Conservation (phyloP, 2,113 vertebrate genomes). For the Gavialis gangeticus region DNA sequence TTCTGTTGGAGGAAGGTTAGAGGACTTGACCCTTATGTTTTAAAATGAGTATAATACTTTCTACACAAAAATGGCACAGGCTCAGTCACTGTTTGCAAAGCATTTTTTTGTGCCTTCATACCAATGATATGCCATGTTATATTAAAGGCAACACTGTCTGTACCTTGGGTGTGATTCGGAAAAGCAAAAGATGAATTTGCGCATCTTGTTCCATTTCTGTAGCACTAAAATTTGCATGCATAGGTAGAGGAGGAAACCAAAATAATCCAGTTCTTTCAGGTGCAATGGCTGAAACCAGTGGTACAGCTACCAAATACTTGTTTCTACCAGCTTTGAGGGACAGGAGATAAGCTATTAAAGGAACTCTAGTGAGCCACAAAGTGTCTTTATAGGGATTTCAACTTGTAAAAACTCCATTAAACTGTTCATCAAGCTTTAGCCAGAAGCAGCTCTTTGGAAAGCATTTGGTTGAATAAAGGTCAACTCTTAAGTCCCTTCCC, state of each 20-base stretch:
- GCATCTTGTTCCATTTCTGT: accelerated
- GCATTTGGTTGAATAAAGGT: background rate
- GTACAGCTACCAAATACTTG: background rate
- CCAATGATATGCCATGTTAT: background rate
- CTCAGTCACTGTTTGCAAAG: background rate
- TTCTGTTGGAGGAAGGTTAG: background rate
- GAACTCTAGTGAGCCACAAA: background rate
- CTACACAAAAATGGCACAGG: background rate
- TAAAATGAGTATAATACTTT: background rate
- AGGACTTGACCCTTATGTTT: background rate
- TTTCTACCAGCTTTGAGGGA: background rate
- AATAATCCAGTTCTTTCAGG: background rate
- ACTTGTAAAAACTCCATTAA: background rate
- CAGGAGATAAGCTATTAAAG: background rate
- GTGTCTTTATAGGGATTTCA: background rate
- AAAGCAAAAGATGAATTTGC: background rate
- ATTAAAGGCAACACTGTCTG: background rate
- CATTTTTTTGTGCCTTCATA: background rate
- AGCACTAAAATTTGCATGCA: background rate
- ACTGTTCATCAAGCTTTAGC: background rate
- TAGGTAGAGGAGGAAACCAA: background rate
- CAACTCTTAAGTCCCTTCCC: background rate
- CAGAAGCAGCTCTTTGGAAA: background rate
- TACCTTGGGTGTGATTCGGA: background rate
- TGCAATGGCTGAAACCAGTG: background rate